Percentiles rank a stretch among this genome's conserved stretches.
These are phyloP conservation scores for Tenthredo scrophulariae DNA, from an alignment of 2,888 invertebrate species.

Conservation along the genomic window DNA sequence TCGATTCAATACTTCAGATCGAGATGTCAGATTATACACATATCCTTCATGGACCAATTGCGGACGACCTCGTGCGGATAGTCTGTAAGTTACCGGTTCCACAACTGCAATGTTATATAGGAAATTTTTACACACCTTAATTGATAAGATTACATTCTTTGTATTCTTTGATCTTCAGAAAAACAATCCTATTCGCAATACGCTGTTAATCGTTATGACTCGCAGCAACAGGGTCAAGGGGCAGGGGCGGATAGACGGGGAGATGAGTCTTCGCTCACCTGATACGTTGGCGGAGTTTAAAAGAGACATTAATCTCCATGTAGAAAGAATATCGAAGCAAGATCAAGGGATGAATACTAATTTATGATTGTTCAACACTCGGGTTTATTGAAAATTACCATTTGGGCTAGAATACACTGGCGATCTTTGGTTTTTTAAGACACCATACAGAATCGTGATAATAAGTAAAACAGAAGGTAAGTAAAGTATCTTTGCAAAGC, in stretches of 20 bases:
- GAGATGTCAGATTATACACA: slow-evolving; percentile 71
- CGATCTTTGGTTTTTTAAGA: slow-evolving; percentile 33
- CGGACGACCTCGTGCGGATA: slow-evolving; percentile 69
- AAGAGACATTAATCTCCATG: neutral
- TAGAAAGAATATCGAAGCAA: neutral
- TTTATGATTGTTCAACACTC: neutral
- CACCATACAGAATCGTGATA: neutral
- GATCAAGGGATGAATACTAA: neutral
- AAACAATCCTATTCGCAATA: neutral
- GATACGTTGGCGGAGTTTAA: slow-evolving; percentile 40
- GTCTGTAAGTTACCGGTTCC: slow-evolving; percentile 69
- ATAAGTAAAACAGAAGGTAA: neutral
- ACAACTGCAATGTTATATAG: slow-evolving; percentile 59
- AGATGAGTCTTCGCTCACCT: neutral
- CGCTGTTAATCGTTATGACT: neutral
- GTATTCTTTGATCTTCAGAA: neutral
- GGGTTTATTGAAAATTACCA: neutral
- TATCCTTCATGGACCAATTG: slow-evolving; percentile 70
- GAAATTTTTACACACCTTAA: slow-evolving; percentile 16
- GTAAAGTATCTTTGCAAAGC: neutral
- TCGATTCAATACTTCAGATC: slow-evolving; percentile 68
- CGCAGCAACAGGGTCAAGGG: neutral
- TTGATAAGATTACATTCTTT: neutral
- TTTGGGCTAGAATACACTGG: slow-evolving; percentile 44
- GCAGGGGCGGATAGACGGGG: neutral